Percentiles rank a stretch among this genome's conserved stretches.
Evolutionary conservation across 1,140 invertebrate species (phyloP).

Genomic region (Diachasmimorpha longicaudata): DNA sequence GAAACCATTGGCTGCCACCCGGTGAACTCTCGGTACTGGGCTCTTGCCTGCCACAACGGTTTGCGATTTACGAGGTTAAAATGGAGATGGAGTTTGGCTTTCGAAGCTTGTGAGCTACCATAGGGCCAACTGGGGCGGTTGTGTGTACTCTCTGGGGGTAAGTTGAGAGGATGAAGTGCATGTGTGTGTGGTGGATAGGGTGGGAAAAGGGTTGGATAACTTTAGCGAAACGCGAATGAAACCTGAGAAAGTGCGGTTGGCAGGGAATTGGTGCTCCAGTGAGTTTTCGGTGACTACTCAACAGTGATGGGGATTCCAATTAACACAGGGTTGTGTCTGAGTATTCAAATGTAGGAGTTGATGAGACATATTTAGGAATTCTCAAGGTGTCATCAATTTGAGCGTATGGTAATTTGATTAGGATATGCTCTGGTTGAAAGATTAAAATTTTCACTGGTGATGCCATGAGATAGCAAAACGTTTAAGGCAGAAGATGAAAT

Average conservation of each 20-base stretch:
- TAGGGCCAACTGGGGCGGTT: background rate
- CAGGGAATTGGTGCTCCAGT: background rate
- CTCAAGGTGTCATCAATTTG: background rate
- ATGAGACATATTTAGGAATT: background rate
- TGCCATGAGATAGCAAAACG: too few species aligned
- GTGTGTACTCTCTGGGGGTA: background rate
- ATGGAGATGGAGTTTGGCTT: conserved; percentile 8
- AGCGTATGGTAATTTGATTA: background rate
- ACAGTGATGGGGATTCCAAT: background rate
- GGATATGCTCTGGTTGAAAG: background rate
- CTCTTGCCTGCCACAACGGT: background rate
- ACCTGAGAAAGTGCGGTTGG: background rate
- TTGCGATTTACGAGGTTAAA: conserved; percentile 8
- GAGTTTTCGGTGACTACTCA: background rate
- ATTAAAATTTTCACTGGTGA: background rate
- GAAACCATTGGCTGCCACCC: background rate
- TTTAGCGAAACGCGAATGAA: background rate
- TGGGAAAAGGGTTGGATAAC: background rate
- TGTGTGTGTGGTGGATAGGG: too few species aligned
- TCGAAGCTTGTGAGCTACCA: background rate
- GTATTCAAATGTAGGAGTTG: background rate
- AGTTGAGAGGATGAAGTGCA: background rate
- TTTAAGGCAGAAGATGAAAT: too few species aligned
- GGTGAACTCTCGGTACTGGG: background rate
- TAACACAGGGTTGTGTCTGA: background rate